Evolutionary conservation across 2,113 vertebrate genomes (phyloP), one percentile per base, ranked within the genome.

Genomic region (Zonotrichia leucophrys): DNA sequence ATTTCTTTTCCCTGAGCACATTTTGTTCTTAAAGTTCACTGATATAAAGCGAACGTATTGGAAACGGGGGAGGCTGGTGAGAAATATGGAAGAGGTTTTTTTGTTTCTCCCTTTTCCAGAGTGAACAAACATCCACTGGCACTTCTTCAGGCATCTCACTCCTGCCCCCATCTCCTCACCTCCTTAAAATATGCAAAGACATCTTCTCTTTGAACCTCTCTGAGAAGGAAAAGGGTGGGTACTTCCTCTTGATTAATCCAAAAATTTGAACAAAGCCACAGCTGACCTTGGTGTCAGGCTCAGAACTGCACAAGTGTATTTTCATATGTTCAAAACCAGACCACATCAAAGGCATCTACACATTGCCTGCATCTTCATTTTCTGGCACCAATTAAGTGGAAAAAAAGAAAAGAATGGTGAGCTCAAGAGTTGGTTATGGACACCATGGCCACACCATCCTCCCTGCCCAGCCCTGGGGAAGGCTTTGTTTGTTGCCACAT

Each of bases 1-100:
- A 94, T 95, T 81, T 94, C 80, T 87, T 84, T 81, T 91, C 94
- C 69, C 89, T 47, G 50, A 91, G 87, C 44, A 89, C 74, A 87
- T 79, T 89, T 84, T 95, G 62, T 89, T 91, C 69, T 76, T 75
- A 33, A 87, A 66, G 72, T 59, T 88, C 77, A 56, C 77, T 63
- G 68, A 83, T 88, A 77, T 47, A 80, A 95, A 95, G 69, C 3
- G 16, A 89, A 21, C 0, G 4, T 62, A 91, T 73, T 73, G 85
- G 72, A 88, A 91, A 58, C 0, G 2, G 52, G 53, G 74, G 58
- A 91, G 73, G 74, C 62, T 89, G 46, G 17, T 68, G 84, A 91
- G 93, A 94, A 85, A 87, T 5, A 25, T 19, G 52, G 52, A 72
- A 87, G 58, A 58, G n/a, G 1, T 3, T 6, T 82, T 52, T 80